Conservation (phyloP, 2,797 vertebrate genomes). For the Macropodus opercularis region DNA sequence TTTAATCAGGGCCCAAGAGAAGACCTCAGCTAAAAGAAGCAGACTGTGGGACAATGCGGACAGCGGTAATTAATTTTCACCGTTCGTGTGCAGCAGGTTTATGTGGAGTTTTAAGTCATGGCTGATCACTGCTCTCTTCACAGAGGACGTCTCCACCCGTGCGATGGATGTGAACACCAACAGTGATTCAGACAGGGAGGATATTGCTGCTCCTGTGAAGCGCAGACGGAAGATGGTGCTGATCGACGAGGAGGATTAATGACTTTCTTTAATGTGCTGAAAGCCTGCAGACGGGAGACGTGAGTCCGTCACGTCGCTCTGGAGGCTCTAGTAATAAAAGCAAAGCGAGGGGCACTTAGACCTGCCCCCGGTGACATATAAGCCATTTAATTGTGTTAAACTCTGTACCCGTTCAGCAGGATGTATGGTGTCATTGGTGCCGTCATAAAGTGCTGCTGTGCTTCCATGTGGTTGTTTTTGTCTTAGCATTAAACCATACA, state of each 20-base stretch:
- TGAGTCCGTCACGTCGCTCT: constrained; percentile 11
- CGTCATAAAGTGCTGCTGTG: neutral
- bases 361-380: constrained; percentile 2
- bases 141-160: constrained; percentile 49
- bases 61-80: constrained; percentile 46
- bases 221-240: constrained; percentile 75
- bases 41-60: constrained; percentile 76
- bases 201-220: constrained; percentile 69
- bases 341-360: neutral
- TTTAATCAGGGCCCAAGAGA: constrained; percentile 62
- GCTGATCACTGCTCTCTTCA: constrained; percentile 18
- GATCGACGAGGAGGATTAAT: constrained; percentile 82
- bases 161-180: constrained; percentile 38
- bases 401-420: neutral
- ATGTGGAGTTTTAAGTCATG: too few relatives aligned
- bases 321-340: constrained; percentile 21
- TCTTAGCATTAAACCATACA: too few relatives aligned
- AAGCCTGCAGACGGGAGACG: constrained; percentile 20
- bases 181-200: constrained; percentile 51
- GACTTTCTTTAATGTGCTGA: constrained; percentile 41
- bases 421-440: neutral
- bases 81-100: neutral
- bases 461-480: neutral
- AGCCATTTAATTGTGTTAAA: neutral
- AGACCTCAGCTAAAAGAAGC: constrained; percentile 76